Percentiles rank a stretch among this genome's conserved stretches.
phyloP scores from a whole-genome alignment of 2,888 invertebrate species.

The Homarus gammarus region DNA sequence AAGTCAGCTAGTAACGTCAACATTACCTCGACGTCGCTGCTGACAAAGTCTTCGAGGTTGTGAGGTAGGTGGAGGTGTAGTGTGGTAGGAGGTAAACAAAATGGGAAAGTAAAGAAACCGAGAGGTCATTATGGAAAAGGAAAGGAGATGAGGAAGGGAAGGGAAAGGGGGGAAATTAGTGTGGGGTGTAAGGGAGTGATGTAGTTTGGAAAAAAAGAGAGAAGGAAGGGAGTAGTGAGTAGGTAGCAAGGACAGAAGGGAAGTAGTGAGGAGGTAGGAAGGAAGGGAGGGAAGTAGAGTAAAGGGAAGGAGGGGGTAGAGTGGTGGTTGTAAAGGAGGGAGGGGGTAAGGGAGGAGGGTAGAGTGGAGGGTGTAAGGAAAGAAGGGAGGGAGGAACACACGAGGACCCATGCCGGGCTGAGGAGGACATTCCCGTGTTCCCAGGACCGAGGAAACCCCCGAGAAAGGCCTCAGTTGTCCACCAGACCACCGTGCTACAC shows the following conservation, averaged over 20 bases:
- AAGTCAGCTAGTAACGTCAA: too few species aligned
- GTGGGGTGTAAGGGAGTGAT: too few species aligned
- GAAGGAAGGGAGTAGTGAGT: background rate
- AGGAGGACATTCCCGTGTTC: background rate
- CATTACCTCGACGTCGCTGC: too few species aligned
- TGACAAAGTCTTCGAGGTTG: too few species aligned
- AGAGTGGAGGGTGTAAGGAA: background rate
- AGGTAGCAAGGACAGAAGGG: background rate
- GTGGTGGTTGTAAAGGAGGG: background rate
- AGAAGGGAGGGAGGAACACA: background rate
- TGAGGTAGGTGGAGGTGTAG: too few species aligned
- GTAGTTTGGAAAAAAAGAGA: too few species aligned
- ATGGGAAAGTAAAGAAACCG: conserved; percentile 6
- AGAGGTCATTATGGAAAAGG: background rate
- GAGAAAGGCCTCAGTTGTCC: background rate
- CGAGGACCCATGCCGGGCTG: background rate
- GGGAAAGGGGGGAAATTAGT: background rate
- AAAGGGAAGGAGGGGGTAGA: background rate
- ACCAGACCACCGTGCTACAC: background rate
- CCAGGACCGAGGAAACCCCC: background rate
- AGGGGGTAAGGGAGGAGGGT: background rate
- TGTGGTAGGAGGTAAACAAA: too few species aligned
- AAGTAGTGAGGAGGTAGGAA: background rate
- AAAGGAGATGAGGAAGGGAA: background rate
- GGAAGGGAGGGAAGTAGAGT: background rate